Percentiles rank a stretch among this genome's conserved stretches.
Conservation (phyloP, 1,140 invertebrate genomes). For the Spodoptera litura region DNA sequence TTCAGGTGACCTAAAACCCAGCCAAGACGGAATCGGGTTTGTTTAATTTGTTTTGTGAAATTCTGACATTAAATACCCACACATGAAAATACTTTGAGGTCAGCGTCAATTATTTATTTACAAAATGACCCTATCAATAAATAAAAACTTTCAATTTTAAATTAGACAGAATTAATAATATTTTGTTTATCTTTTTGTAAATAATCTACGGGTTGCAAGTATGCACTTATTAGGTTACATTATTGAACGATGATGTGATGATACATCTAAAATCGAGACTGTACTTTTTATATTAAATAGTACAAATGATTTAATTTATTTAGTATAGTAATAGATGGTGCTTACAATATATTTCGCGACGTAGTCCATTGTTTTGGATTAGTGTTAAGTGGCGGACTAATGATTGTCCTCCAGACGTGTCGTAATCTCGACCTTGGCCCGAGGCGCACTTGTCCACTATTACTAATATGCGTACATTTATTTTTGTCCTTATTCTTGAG, state of each 20-base stretch:
- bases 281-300: no score
- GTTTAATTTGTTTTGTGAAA: constrained; percentile 14
- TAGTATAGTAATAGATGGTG: background rate
- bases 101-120: no score
- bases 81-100: background rate
- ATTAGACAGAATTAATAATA: no score
- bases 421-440: constrained; percentile 58
- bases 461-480: constrained; percentile 53
- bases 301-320: background rate
- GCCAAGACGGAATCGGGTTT: background rate
- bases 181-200: no score
- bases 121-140: no score
- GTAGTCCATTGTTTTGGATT: constrained; percentile 41
- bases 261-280: no score
- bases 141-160: no score
- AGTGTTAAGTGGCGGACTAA: constrained; percentile 47
- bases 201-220: background rate
- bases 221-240: background rate
- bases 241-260: no score
- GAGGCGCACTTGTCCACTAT: constrained; percentile 55
- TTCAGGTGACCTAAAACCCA: constrained; percentile 4
- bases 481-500: constrained; percentile 42
- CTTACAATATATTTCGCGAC: constrained; percentile 12
- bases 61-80: background rate
- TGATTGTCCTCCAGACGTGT: constrained; percentile 59